Evolutionary conservation across 2,797 vertebrate species (phyloP), one percentile per base, ranked within the genome.

Genomic region (Tangara arthus): DNA sequence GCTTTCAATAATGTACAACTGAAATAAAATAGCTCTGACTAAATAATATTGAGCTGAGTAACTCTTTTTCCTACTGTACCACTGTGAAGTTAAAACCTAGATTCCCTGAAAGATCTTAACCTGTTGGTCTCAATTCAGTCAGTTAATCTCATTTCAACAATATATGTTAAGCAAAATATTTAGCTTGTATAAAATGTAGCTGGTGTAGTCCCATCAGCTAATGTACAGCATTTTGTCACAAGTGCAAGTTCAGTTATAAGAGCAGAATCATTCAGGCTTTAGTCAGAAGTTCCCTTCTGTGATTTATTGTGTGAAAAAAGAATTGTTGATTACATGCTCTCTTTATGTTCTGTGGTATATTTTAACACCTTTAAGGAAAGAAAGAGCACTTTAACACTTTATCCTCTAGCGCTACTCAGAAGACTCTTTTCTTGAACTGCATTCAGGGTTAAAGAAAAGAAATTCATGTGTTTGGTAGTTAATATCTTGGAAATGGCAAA

Each of bases 171-270:
- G 44, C 16, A 37, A 37, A 69, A 32, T 32, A 66, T 46, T 83
- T 73, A 46, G 8, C 12, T 65, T 47, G 13, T 24, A 41, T 11
- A 65, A 84, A 73, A 87, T 47, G 52, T 56, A 64, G 5, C 7
- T 80, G 42, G 7, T 39, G 35, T 35, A 52, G 13, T 22, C 11
- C 14, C 3, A 6, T 30, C 37, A 83, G 17, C 10, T 44, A 86
- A 14, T 1, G 18, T 12, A 42, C 3, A 34, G 19, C 42, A 30
- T 71, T 79, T 68, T 39, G 8, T 56, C 20, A 44, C 0, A 0
- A n/a, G n/a, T 34, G 16, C 24, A 75, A 66, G 12, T 46, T 79
- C 44, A 68, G 4, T 28, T 73, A 23, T 49, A 73, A 60, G 37
- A 78, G 42, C 16, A 66, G n/a, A 91, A 52, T 65, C 7, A 57